These are phyloP conservation scores for Brachionus plicatilis DNA, from an alignment of 1,140 invertebrate species.

Conservation along the genomic window DNA sequence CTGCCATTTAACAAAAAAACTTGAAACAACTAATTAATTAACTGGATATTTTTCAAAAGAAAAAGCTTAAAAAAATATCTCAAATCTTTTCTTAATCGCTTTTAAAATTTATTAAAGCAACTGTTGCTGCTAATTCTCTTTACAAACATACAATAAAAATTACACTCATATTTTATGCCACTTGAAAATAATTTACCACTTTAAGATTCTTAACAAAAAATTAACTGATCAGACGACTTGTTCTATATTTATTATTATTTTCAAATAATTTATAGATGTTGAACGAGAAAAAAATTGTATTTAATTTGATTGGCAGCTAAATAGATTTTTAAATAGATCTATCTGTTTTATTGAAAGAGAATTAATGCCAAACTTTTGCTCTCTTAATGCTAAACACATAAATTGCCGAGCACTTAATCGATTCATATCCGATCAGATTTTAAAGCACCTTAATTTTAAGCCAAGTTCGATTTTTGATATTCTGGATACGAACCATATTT, in stretches of 20 bases:
- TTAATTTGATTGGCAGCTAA: conserved; percentile 17
- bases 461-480: neutral
- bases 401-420: conserved; percentile 17
- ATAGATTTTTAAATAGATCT: conserved; percentile 33
- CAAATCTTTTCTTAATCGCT: neutral
- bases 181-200: neutral
- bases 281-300: conserved; percentile 12
- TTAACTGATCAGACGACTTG: neutral
- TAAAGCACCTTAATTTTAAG: conserved; percentile 6
- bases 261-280: neutral
- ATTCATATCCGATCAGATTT: neutral
- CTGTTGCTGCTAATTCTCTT: neutral
- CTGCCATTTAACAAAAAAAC: too few relatives aligned
- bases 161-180: neutral
- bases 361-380: conserved; percentile 21
- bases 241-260: conserved; percentile 5
- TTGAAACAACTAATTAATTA: too few relatives aligned
- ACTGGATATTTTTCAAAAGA: too few relatives aligned
- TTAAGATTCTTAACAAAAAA: neutral
- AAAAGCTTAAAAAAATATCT: too few relatives aligned
- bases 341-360: conserved; percentile 20
- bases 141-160: neutral
- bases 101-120: neutral
- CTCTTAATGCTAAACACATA: neutral
- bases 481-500: neutral